A percentile compares a stretch with the other conserved stretches of the same genome.
These are phyloP conservation scores for Drosophila nigritarsus DNA, from an alignment of 2,888 invertebrate genomes.

Conservation along the genomic window DNA sequence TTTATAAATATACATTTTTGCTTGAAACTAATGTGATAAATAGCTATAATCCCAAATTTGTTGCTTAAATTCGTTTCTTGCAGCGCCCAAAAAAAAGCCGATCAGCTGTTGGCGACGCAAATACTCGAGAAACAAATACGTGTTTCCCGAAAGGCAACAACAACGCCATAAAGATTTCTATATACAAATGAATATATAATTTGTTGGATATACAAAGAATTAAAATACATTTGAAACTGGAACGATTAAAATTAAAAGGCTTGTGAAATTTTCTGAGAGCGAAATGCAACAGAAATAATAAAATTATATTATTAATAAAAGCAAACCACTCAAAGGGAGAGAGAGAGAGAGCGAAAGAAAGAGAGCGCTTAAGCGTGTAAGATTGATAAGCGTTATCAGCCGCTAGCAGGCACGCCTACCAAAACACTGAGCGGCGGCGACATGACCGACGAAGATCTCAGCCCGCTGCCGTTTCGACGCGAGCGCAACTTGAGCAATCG, in stretches of 20 bases:
- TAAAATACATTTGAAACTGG: conserved; percentile 26
- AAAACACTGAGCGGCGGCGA: conserved; percentile 2
- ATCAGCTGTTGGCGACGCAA: conserved; percentile 47
- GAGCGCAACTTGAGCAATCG: conserved; percentile 82
- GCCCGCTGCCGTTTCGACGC: conserved; percentile 80
- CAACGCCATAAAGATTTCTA: conserved; percentile 48
- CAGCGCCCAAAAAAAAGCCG: conserved; percentile 43
- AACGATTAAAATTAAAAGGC: conserved; percentile 27
- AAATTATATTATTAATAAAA: not conserved
- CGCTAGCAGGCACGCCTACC: conserved; percentile 39
- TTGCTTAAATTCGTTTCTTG: conserved; percentile 36
- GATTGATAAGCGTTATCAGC: conserved; percentile 62
- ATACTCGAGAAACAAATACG: conserved; percentile 54
- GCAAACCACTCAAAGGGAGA: not conserved
- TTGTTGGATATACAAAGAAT: conserved; percentile 17
- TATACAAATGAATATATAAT: conserved; percentile 14
- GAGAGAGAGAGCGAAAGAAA: not conserved
- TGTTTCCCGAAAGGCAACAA: conserved; percentile 43
- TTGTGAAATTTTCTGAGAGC: conserved; percentile 20
- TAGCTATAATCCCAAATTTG: conserved; percentile 38
- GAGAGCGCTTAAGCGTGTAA: not conserved
- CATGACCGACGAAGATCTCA: conserved; percentile 81
- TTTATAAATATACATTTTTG: conserved; percentile 9
- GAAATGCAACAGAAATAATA: conserved; percentile 5
- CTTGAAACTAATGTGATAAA: conserved; percentile 30